These are phyloP conservation scores for Darevskia nairensis DNA, from an alignment of 2,797 vertebrate species.

Conservation along the genomic window DNA sequence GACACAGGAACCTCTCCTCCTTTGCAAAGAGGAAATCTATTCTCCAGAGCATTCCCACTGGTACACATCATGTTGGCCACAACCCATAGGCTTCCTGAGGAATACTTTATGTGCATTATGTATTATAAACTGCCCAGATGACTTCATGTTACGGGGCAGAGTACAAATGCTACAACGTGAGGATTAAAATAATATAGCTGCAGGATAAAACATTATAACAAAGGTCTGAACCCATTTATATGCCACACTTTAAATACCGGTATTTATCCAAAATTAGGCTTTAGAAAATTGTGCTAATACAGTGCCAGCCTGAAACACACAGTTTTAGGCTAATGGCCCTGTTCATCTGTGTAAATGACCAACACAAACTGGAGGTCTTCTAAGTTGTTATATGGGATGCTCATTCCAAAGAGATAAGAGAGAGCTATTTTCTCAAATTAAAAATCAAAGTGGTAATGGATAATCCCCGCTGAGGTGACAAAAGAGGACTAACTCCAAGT, in stretches of 20 bases:
- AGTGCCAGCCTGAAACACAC: background rate
- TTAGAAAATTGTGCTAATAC: background rate
- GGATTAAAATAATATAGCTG: too few species aligned
- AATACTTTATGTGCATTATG: too few species aligned
- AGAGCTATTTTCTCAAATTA: conserved; percentile 36
- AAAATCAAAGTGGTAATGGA: conserved; percentile 35
- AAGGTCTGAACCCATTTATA: conserved; percentile 12
- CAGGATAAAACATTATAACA: too few species aligned
- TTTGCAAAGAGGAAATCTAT: too few species aligned
- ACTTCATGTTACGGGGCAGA: too few species aligned
- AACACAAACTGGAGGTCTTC: background rate
- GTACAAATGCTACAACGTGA: too few species aligned
- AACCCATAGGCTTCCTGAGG: too few species aligned
- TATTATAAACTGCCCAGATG: too few species aligned
- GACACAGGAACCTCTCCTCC: background rate
- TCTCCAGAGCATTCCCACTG: too few species aligned
- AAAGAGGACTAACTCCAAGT: background rate
- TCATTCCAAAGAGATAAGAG: conserved; percentile 27
- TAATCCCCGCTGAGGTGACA: background rate
- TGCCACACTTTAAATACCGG: background rate
- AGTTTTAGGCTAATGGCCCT: background rate
- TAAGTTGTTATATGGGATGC: background rate
- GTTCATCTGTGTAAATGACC: conserved; percentile 13
- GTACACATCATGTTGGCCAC: too few species aligned
- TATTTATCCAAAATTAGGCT: conserved; percentile 9